Base-by-base conservation (phyloP, 2,888 invertebrate species). In the Siphlonurus alternatus region DNA sequence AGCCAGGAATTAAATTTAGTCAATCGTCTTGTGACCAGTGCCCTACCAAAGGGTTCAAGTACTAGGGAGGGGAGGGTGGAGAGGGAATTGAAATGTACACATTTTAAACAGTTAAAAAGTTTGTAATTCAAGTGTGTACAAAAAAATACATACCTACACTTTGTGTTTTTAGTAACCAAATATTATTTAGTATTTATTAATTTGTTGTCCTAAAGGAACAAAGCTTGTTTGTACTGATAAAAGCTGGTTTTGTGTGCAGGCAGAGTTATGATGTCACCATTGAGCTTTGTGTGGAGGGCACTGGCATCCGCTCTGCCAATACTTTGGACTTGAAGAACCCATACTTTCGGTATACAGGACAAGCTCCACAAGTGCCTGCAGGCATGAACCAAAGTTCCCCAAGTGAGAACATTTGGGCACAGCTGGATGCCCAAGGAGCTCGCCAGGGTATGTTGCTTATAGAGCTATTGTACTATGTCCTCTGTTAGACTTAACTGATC, bases 241-340 rank as follows among this genome's bases (percentile, higher is more conserved):
- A 15, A 62, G 10, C 59, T 64, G 63, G 54, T 64, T 65, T 59
- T 53, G 19, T 61, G 71, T 77, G 38, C 74, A 87, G 87, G 74
- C 99, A 99, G 80, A 97, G 97, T 72, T 99, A 99, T 73, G 98
- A 99, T 79, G 97, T 99, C 2, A 94, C 96, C 19, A 96, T 99
- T 75, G 94, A 95, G 71, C 78, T 98, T 69, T 85, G 85, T 70
- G 82, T 96, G 66, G 94, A 95, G 74, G 95, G 95, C 53, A 92
- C 93, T 15, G 85, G 84, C 65, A 76, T 77, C 20, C 85, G 87
- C 66, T 91, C 93, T 53, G 86, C 85, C 67, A 98, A 98, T 75
- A 93, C 92, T 19, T 81, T 99, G 72, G 98, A 99, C 76, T 80
- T 99, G 72, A 98, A 98, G 80, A 98, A 98, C 78, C 97, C 98